These are phyloP conservation scores for Ochropleura leucogaster DNA, from an alignment of 2,888 invertebrate genomes.

Conservation along the genomic window DNA sequence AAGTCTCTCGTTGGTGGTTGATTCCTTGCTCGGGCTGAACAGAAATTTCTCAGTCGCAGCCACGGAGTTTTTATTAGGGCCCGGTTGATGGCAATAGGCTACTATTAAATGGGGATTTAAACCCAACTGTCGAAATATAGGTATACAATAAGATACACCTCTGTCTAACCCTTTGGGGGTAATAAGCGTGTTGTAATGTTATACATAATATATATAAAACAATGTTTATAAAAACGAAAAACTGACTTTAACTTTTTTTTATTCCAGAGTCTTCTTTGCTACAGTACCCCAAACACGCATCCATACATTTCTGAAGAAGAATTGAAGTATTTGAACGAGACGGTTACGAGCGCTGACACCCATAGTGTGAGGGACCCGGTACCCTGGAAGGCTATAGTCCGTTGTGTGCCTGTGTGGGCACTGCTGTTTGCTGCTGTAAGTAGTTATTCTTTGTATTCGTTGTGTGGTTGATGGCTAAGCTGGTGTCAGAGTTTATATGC, in stretches of 20 bases:
- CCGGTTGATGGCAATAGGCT: no score
- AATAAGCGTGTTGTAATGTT: no score
- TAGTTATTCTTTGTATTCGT: slow-evolving; percentile 49
- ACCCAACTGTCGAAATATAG: no score
- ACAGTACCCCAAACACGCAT: slow-evolving; percentile 88
- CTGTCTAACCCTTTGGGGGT: no score
- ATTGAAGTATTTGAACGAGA: slow-evolving; percentile 89
- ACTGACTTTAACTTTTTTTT: slow-evolving; percentile 1
- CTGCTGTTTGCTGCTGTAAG: slow-evolving; percentile 92
- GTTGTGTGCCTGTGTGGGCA: slow-evolving; percentile 94
- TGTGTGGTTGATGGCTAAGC: no score
- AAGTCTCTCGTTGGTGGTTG: no score
- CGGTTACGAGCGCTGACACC: slow-evolving; percentile 90
- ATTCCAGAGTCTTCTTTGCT: slow-evolving; percentile 87
- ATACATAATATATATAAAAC: neutral
- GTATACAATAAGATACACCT: no score
- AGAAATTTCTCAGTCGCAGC: no score
- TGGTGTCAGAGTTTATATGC: no score
- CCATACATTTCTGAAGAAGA: slow-evolving; percentile 91
- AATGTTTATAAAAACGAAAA: neutral
- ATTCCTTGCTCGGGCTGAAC: no score
- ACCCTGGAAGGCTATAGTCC: slow-evolving; percentile 93
- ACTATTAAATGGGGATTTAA: no score
- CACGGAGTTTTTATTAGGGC: no score
- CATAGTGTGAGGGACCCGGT: slow-evolving; percentile 90